Base-by-base conservation (phyloP, 2,888 invertebrate genomes). In the Pammene aurita region DNA sequence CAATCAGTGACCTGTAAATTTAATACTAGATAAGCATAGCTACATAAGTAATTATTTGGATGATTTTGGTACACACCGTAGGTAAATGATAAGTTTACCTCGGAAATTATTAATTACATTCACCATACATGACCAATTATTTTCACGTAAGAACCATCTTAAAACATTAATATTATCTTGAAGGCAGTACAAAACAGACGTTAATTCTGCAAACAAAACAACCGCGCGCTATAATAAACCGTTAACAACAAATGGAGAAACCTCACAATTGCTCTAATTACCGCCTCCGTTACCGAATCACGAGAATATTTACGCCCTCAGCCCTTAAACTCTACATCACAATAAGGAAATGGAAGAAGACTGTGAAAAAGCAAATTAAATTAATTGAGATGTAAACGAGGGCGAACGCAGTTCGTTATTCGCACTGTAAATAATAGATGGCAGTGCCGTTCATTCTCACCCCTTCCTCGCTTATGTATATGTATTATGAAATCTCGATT, bases 361-460 rank as follows among this genome's bases (percentile, higher is more conserved):
- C 90, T 85, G 88, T 89, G 88, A 90, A 91, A 90, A 91, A 89
- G 88, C 89, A 90, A 92, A 91, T 90, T 91, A 91, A 91, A 87
- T 91, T 90, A 90, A 89, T 90, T 90, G 90, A 89, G 88, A 88
- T 89, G 88, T 90, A 90, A 91, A 90, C 89, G 89, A 89, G 90
- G 89, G 90, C 77, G 78, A 80, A 79, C 78, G 80, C 85, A 81
- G 81, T 85, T 80, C 61, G 68, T 72, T 60, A 69, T 69, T 58
- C 83, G 80, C 78, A 80, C 83, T 85, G 85, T 88, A 86, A 88
- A 88, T 88, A 88, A 88, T 88, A 87, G 85, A 88, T 87, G 86
- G 82, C 82, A 78, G 77, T 82, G 80, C 73, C 76, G 80, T 77
- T 78, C 74, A 77, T 78, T 82, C 84, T 79, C 83, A 86, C 87